phyloP scores from a whole-genome alignment of 2,797 vertebrate species.

The Manis javanica region DNA sequence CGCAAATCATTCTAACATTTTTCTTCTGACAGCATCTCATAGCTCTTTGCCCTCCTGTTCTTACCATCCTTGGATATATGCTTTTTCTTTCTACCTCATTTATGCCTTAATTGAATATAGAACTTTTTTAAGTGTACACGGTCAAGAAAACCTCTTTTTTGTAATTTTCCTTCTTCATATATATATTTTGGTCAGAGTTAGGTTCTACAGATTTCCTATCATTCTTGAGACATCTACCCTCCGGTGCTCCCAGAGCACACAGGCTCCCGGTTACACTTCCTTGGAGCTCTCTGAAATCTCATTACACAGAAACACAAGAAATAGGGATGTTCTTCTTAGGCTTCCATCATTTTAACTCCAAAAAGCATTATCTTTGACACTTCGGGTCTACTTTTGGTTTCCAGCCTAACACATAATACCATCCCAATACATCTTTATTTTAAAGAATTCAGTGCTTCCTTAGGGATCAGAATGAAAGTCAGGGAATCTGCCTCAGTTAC shows the following conservation, averaged over 20 bases:
- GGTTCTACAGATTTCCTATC: neutral
- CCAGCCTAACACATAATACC: neutral
- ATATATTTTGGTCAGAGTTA: neutral
- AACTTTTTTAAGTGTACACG: neutral
- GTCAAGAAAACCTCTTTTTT: neutral
- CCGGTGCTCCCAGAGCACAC: neutral
- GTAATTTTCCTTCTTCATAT: neutral
- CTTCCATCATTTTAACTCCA: neutral
- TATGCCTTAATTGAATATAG: neutral
- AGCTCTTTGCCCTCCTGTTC: neutral
- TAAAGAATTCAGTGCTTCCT: neutral
- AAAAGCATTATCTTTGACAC: neutral
- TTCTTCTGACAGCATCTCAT: neutral
- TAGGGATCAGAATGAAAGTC: neutral
- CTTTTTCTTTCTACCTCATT: neutral
- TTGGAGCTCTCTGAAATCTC: neutral
- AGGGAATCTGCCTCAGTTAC: neutral
- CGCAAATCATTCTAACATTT: neutral
- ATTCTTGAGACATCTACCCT: neutral
- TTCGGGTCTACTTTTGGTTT: neutral
- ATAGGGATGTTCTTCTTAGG: neutral
- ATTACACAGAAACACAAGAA: neutral
- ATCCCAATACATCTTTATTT: neutral
- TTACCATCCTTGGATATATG: neutral
- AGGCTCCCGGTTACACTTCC: neutral